Evolutionary conservation across 1,140 invertebrate genomes (phyloP).

Genomic region (Periplaneta americana): DNA sequence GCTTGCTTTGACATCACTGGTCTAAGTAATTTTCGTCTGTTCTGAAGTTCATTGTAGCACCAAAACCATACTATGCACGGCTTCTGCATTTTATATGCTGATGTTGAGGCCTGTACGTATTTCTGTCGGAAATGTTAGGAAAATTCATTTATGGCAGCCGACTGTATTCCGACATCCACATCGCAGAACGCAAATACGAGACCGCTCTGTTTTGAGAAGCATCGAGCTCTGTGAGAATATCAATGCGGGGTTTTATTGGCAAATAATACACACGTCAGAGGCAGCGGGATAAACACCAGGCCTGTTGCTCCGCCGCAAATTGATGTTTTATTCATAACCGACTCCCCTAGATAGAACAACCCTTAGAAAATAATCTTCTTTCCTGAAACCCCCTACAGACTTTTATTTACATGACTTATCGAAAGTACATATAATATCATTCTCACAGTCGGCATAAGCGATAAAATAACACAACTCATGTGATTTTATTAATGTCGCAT

Average conservation of each 20-base stretch:
- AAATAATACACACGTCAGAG: background rate
- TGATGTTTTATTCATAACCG: background rate
- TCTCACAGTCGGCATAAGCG: background rate
- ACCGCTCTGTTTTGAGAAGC: too few species aligned
- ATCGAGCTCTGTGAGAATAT: background rate
- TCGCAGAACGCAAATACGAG: too few species aligned
- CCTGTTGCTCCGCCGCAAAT: background rate
- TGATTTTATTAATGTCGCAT: background rate
- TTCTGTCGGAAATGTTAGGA: too few species aligned
- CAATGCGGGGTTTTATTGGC: background rate
- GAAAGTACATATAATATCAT: background rate
- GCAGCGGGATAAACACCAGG: background rate
- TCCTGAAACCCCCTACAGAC: background rate
- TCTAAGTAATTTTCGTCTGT: too few species aligned
- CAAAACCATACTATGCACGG: too few species aligned
- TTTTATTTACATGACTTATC: background rate
- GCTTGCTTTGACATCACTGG: too few species aligned
- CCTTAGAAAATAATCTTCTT: background rate
- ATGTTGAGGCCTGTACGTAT: too few species aligned
- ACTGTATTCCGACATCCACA: background rate
- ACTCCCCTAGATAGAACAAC: background rate
- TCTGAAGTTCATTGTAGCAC: too few species aligned
- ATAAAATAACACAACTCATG: background rate
- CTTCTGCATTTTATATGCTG: too few species aligned
- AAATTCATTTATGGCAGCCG: background rate